Evolutionary conservation across 2,797 vertebrate genomes (phyloP), one percentile per base, ranked within the genome.

Genomic region (Philypnodon macrostomus): DNA sequence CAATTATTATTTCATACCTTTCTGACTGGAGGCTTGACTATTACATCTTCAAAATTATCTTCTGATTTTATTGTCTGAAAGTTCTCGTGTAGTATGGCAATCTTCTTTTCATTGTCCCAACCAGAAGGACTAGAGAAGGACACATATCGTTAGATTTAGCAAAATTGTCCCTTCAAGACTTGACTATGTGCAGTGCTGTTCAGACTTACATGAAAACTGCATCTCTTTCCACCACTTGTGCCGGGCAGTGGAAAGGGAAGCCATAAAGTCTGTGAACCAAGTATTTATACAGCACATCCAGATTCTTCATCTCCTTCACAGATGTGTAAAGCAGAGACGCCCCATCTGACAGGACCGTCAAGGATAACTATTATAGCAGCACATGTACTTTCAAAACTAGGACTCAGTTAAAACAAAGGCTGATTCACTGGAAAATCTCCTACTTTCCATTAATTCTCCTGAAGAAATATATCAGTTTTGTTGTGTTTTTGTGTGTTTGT

Each of bases 91-190:
- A 98, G 85, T 77, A 99, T 98, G 80, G 92, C 92, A 47, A 98
- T 99, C 88, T 99, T 99, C 85, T 98, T 98, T 80, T 98, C 95
- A 41, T 98, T 98, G 90, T 99, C 97, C 96, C 97, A 98, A 40
- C 97, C 96, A 81, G 94, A 93, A 46, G 97, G 96, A 88, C 97
- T 99, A 75, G 57, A 77, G 13, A 33, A 58, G 39, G 7, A 54
- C 2, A 51, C 10, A 31, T 7, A 39, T 38, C 5, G 58, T 72
- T 70, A 68, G 19, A 32, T 52, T 1, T n/a, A 54, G 17, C 53
- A 3, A 26, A 5, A 42, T 0, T 7, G 2, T 17, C 18, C 12
- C 9, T 6, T 12, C 18, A 10, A 36, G 14, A 12, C 8, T 7
- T 46, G 2, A 5, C 15, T 7, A 13, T 11, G 11, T 21, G 18